These are phyloP conservation scores for Kryphioiulus occultus DNA, from an alignment of 2,888 invertebrate genomes.

Conservation along the genomic window DNA sequence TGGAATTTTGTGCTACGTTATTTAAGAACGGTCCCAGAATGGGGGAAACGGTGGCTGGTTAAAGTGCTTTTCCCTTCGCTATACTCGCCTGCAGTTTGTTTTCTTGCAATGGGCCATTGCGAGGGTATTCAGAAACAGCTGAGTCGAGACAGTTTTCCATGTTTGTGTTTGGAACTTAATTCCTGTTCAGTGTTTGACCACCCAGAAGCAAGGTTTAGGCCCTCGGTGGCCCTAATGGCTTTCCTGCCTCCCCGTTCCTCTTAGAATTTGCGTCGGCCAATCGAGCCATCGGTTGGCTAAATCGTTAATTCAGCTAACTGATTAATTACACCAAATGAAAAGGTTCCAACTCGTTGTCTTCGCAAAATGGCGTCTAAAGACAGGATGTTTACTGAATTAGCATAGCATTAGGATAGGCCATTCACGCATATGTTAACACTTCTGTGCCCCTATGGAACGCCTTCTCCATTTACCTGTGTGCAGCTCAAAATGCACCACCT, in stretches of 20 bases:
- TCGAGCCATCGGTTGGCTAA: neutral
- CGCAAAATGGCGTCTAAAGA: neutral
- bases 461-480: neutral
- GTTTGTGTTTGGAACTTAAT: neutral
- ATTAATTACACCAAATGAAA: neutral
- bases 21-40: too few species aligned
- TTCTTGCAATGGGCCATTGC: neutral
- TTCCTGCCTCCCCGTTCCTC: neutral
- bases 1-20: too few species aligned
- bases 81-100: neutral
- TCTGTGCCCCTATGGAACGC: neutral
- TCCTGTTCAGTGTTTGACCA: neutral
- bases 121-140: neutral
- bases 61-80: neutral
- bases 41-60: too few species aligned
- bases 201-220: neutral
- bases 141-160: neutral
- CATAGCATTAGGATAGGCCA: neutral
- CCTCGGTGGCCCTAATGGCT: neutral
- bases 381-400: neutral
- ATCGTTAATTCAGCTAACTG: neutral
- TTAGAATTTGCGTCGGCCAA: neutral
- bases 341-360: neutral
- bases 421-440: neutral
- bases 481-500: neutral